Conservation (phyloP, 2,113 vertebrate species). For the Numida meleagris region DNA sequence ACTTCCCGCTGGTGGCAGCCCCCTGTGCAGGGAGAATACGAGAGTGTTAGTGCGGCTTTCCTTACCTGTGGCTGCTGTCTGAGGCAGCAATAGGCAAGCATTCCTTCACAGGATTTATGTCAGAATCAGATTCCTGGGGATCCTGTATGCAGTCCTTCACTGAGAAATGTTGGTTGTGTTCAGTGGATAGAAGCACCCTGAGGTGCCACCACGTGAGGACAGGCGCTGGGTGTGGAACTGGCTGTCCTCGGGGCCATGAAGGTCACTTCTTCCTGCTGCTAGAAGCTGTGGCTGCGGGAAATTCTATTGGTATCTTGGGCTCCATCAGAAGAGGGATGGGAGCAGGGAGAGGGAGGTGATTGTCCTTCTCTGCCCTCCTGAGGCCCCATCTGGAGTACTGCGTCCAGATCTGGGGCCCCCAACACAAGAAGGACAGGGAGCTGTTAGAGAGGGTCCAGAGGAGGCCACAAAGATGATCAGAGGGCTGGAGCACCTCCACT, state of each 20-base stretch:
- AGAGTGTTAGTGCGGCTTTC: background rate
- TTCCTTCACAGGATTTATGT: background rate
- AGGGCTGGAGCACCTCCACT: too few species aligned
- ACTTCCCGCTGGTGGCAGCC: background rate
- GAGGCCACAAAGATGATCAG: too few species aligned
- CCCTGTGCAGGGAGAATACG: fast-evolving
- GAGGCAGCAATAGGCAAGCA: background rate
- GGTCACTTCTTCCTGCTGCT: background rate
- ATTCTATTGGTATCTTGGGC: too few species aligned
- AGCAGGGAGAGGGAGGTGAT: too few species aligned
- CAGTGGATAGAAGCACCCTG: background rate
- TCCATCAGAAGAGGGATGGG: too few species aligned
- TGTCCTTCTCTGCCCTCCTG: too few species aligned
- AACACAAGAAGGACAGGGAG: too few species aligned
- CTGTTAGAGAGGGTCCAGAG: too few species aligned
- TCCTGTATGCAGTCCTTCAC: background rate
- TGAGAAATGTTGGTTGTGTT: background rate
- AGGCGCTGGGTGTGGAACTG: background rate
- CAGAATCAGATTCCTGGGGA: background rate
- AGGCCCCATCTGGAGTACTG: too few species aligned
- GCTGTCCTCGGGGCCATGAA: background rate
- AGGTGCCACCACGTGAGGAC: fast-evolving
- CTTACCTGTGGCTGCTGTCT: background rate
- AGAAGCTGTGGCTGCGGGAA: background rate
- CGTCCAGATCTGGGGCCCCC: too few species aligned